Evolutionary conservation across 1,140 invertebrate genomes (phyloP).

Genomic region (Apis laboriosa): DNA sequence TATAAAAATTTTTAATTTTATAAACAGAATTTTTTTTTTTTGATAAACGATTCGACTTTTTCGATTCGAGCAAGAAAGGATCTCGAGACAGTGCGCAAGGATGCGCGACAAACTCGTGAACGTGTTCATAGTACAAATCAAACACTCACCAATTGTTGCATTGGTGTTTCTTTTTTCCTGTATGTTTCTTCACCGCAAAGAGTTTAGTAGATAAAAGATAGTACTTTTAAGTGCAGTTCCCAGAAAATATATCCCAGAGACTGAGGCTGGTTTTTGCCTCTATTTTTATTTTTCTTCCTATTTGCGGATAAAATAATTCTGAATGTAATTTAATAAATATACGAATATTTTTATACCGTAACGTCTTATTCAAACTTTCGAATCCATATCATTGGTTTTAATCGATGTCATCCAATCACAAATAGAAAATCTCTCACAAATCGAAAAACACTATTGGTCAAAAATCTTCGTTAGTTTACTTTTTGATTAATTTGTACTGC

Average conservation of each 20-base stretch:
- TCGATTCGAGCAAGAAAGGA: neutral
- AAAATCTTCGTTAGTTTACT: too few species aligned
- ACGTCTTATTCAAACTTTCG: neutral
- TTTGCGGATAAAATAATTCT: slow-evolving; percentile 10
- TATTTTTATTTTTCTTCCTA: neutral
- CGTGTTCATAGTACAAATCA: neutral
- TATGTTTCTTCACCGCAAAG: slow-evolving; percentile 16
- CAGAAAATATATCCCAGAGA: neutral
- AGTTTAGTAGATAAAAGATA: neutral
- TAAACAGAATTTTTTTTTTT: neutral
- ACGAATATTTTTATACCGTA: neutral
- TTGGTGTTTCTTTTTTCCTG: neutral
- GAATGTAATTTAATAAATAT: slow-evolving; percentile 15
- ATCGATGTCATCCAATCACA: neutral
- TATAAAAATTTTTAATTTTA: too few species aligned
- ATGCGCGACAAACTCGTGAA: neutral
- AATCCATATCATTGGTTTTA: neutral
- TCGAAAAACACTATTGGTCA: neutral
- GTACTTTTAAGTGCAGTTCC: neutral
- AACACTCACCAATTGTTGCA: neutral
- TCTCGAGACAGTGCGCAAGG: neutral
- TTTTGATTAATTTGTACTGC: too few species aligned
- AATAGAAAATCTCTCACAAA: neutral
- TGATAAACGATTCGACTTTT: neutral
- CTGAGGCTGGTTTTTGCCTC: neutral